These are phyloP conservation scores for Pygmarrhopalites habei DNA, from an alignment of 1,140 invertebrate species.

Conservation along the genomic window DNA sequence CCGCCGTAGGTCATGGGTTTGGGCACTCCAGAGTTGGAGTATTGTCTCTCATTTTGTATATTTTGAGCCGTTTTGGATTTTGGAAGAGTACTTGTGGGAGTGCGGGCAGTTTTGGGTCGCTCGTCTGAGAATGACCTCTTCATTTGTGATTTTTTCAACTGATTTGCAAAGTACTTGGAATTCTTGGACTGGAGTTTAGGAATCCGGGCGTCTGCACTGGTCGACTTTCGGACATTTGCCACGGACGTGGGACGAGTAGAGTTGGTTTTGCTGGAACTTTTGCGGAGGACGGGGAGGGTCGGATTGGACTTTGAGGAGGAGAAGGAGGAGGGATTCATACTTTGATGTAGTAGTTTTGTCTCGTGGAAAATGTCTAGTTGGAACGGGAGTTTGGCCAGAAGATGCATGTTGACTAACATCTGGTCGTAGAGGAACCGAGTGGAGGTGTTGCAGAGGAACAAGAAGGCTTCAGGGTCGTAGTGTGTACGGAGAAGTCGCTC, in stretches of 20 bases:
- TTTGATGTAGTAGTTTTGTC: slow-evolving; percentile 64
- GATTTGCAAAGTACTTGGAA: slow-evolving; percentile 37
- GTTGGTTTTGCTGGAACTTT: slow-evolving; percentile 50
- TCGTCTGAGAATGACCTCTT: slow-evolving; percentile 36
- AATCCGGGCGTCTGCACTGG: slow-evolving; percentile 47
- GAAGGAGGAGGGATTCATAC: slow-evolving; percentile 46
- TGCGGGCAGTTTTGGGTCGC: slow-evolving; percentile 20
- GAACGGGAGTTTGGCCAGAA: slow-evolving; percentile 62
- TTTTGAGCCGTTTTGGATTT: slow-evolving; percentile 39
- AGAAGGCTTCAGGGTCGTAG: slow-evolving; percentile 62
- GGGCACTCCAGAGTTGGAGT: background rate
- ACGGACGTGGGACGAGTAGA: slow-evolving; percentile 43
- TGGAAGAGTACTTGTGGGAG: slow-evolving; percentile 22
- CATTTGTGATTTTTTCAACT: slow-evolving; percentile 36
- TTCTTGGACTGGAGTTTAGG: slow-evolving; percentile 36
- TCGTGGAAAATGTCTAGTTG: slow-evolving; percentile 73
- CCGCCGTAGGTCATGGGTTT: background rate
- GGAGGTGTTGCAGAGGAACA: slow-evolving; percentile 60
- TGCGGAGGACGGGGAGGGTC: slow-evolving; percentile 44
- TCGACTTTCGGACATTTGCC: slow-evolving; percentile 49
- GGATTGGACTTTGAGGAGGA: slow-evolving; percentile 51
- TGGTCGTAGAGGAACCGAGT: slow-evolving; percentile 61
- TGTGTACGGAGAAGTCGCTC: slow-evolving; percentile 74
- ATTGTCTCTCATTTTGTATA: slow-evolving; percentile 18
- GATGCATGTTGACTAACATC: slow-evolving; percentile 63